Percentiles rank a stretch among this genome's conserved stretches.
These are phyloP conservation scores for Pandemis cinnamomeana DNA, from an alignment of 2,888 invertebrate species.

Conservation along the genomic window DNA sequence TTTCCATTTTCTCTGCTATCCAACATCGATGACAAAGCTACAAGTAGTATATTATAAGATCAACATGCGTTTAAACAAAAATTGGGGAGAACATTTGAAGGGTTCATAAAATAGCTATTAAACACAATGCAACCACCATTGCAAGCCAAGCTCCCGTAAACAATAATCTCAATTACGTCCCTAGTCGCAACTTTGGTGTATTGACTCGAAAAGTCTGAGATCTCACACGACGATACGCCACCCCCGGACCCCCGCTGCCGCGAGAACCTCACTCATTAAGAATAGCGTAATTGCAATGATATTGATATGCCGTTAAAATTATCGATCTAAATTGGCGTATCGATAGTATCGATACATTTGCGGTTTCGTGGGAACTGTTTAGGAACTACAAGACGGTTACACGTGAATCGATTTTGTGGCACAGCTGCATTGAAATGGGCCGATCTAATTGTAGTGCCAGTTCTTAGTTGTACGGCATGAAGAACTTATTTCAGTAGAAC, in stretches of 20 bases:
- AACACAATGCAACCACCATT: conserved; percentile 47
- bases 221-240: conserved; percentile 78
- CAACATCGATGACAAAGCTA: background rate
- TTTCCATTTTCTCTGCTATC: too few species aligned
- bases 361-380: conserved; percentile 73
- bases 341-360: conserved; percentile 67
- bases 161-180: conserved; percentile 60
- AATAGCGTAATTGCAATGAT: conserved; percentile 51
- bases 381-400: conserved; percentile 37
- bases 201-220: conserved; percentile 68
- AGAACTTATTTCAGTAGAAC: background rate
- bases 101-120: conserved; percentile 49
- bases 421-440: conserved; percentile 23
- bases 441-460: background rate
- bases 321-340: conserved; percentile 71
- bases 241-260: conserved; percentile 71
- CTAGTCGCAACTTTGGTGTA: conserved; percentile 46
- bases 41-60: background rate
- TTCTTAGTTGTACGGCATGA: background rate
- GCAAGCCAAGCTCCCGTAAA: conserved; percentile 57
- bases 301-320: conserved; percentile 63
- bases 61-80: conserved; percentile 17
- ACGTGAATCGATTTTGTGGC: background rate
- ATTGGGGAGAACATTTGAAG: conserved; percentile 14
- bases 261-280: conserved; percentile 77